Conservation (phyloP, 1,140 invertebrate species). For the Drosophila tani region DNA sequence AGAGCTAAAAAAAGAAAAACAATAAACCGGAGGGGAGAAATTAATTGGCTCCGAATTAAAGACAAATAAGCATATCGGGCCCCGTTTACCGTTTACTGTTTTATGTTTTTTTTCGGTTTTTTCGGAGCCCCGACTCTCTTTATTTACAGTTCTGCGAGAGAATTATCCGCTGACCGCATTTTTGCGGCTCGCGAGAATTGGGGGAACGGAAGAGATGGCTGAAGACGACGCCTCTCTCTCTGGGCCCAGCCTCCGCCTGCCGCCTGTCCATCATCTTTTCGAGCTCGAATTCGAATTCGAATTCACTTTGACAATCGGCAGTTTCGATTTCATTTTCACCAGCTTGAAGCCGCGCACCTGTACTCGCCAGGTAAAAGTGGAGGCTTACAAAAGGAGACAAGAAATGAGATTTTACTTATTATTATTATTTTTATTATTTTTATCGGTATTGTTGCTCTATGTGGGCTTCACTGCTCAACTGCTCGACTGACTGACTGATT, state of each 20-base stretch:
- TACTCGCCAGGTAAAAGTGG: constrained; percentile 65
- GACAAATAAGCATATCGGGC: constrained; percentile 69
- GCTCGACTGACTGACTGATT: constrained; percentile 14
- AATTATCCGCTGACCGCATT: constrained; percentile 76
- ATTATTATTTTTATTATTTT: constrained; percentile 33
- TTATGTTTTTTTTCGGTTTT: constrained; percentile 22
- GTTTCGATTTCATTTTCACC: constrained; percentile 82
- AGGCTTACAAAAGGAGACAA: constrained; percentile 60
- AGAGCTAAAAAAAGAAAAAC: constrained; percentile 2
- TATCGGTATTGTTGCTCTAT: constrained; percentile 35
- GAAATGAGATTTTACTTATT: constrained; percentile 29
- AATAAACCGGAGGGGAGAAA: constrained; percentile 61
- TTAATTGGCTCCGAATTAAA: constrained; percentile 77
- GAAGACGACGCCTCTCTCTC: background rate
- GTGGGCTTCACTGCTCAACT: constrained; percentile 29
- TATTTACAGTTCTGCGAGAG: constrained; percentile 74
- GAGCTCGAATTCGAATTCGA: constrained; percentile 16
- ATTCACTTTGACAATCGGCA: constrained; percentile 34
- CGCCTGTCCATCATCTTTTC: constrained; percentile 42
- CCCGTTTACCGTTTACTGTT: constrained; percentile 57
- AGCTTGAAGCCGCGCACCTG: constrained; percentile 38
- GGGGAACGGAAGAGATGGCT: background rate
- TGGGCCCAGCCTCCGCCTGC: constrained; percentile 5
- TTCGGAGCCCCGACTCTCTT: constrained; percentile 1
- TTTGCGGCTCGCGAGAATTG: constrained; percentile 62